Percentiles rank a stretch among this genome's conserved stretches.
Evolutionary conservation across 1,140 invertebrate species (phyloP).

Genomic region (Halyomorpha halys): DNA sequence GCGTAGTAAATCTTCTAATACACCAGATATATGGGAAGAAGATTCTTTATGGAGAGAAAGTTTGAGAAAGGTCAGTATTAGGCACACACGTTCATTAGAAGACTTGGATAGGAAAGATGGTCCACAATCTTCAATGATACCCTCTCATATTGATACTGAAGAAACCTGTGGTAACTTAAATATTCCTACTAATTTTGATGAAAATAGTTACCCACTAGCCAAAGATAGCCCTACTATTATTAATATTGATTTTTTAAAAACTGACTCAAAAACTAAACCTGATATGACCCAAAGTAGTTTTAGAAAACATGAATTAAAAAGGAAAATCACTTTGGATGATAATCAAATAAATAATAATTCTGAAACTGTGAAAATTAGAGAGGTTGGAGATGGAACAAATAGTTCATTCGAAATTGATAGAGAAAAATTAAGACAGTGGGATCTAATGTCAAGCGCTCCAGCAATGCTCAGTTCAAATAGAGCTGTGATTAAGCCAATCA

Average conservation of each 20-base stretch:
- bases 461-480: constrained; percentile 32
- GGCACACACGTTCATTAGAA: constrained; percentile 68
- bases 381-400: background rate
- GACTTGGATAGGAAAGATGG: constrained; percentile 47
- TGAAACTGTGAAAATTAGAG: background rate
- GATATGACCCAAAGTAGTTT: background rate
- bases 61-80: constrained; percentile 59
- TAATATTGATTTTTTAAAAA: background rate
- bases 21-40: constrained; percentile 66
- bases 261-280: background rate
- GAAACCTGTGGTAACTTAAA: constrained; percentile 66
- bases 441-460: constrained; percentile 68
- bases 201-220: background rate
- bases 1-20: constrained; percentile 9
- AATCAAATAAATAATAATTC: no score
- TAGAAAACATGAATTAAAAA: background rate
- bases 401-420: constrained; percentile 56
- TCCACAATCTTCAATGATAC: constrained; percentile 16
- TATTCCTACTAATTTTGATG: constrained; percentile 33
- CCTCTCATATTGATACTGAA: constrained; percentile 45
- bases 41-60: constrained; percentile 69
- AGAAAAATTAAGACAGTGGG: constrained; percentile 76
- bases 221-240: constrained; percentile 18
- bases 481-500: background rate
- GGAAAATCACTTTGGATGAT: background rate